These are phyloP conservation scores for Oryzias curvinotus DNA, from an alignment of 2,113 vertebrate species.

Conservation along the genomic window DNA sequence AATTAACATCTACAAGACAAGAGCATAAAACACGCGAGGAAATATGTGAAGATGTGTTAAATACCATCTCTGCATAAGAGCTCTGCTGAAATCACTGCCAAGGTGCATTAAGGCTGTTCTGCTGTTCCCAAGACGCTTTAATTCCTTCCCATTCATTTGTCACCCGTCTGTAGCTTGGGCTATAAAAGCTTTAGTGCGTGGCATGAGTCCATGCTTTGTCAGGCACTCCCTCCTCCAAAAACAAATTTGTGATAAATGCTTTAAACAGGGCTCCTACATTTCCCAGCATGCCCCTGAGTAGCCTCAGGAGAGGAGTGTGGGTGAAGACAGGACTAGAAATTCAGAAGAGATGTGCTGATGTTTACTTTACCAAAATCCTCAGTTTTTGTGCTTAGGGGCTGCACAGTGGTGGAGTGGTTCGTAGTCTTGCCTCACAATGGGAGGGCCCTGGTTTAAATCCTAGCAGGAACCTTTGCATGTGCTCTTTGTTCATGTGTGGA, in stretches of 20 bases:
- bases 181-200: too few species aligned
- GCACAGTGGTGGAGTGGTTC: not conserved
- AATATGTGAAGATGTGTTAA: too few species aligned
- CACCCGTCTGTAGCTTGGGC: too few species aligned
- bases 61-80: too few species aligned
- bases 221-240: constrained; percentile 2
- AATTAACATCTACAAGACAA: too few species aligned
- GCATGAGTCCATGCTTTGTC: too few species aligned
- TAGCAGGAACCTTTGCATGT: too few species aligned
- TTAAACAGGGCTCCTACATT: constrained; percentile 26
- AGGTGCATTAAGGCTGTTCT: not conserved
- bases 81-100: not conserved
- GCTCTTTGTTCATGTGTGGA: too few species aligned
- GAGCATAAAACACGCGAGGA: too few species aligned
- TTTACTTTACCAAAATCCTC: not conserved
- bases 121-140: not conserved
- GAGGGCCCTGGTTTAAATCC: too few species aligned
- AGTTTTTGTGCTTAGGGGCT: not conserved
- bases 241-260: constrained; percentile 21
- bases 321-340: constrained; percentile 51
- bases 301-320: constrained; percentile 40
- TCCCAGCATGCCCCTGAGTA: constrained; percentile 51
- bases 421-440: too few species aligned
- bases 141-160: not conserved
- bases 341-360: constrained; percentile 15